Conservation (phyloP, 2,797 vertebrate species). For the Muraenolepis orangiensis region DNA sequence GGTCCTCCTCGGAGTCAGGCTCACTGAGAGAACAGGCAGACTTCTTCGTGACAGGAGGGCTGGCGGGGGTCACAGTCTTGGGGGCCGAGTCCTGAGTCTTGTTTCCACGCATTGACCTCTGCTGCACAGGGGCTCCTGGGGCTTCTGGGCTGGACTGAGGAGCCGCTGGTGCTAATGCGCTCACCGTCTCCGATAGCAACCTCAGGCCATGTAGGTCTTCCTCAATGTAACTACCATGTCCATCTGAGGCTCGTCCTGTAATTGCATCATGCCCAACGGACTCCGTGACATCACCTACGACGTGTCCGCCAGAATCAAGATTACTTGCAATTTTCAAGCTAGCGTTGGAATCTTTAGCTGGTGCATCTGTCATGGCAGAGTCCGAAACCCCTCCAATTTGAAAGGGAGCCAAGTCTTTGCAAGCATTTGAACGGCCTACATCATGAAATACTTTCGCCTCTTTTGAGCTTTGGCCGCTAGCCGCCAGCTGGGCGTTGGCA, state of each 20-base stretch:
- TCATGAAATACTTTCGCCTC: background rate
- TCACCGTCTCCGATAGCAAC: constrained; percentile 46
- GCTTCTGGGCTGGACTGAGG: constrained; percentile 30
- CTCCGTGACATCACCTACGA: background rate
- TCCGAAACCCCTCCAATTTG: background rate
- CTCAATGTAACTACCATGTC: constrained; percentile 4
- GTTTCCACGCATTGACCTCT: constrained; percentile 1
- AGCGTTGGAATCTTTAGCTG: background rate
- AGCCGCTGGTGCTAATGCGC: constrained; percentile 29
- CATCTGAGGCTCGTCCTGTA: constrained; percentile 10
- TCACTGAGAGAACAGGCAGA: background rate
- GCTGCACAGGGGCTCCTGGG: constrained; percentile 15
- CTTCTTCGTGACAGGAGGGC: constrained; percentile 14
- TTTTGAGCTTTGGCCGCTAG: background rate
- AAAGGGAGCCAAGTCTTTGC: background rate
- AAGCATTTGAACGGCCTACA: background rate
- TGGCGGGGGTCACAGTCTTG: constrained; percentile 25
- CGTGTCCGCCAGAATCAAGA: background rate
- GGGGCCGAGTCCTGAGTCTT: constrained; percentile 11
- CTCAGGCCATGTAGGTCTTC: constrained; percentile 37
- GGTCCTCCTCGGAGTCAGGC: background rate
- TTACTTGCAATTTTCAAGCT: constrained; percentile 2
- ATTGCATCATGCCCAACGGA: background rate
- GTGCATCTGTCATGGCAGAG: background rate
- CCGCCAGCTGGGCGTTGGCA: background rate